Base-by-base conservation (phyloP, 2,888 invertebrate species). In the Imbricaverruca yamaguchii region DNA sequence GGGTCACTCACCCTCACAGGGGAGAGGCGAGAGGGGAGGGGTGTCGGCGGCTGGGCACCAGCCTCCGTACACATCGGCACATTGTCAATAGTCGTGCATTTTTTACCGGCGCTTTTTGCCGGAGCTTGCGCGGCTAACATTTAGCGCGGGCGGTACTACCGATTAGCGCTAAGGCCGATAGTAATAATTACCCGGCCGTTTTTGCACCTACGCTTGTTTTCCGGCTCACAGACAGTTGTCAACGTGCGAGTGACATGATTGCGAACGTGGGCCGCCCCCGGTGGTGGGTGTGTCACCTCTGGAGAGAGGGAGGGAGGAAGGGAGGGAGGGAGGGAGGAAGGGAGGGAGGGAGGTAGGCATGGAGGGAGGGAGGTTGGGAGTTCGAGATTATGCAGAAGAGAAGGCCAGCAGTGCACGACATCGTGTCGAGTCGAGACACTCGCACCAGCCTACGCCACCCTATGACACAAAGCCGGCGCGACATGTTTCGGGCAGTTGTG, bases 61-160 rank as follows among this genome's bases (percentile, higher is more conserved):
- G 18, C 53, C 25, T 3, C 21, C 74, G 23, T 53, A 15, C 12
- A 13, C 21, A 53, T 74, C 74, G 74, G 53, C 74, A 53, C 18
- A 15, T 74, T 18, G 74, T 53, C 74, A 74, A 74, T 74, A 74
- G 13, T 74, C 15, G 18, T 74, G 74, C 74, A 74, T 74, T 74
- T 74, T 74, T 74, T 74, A 74, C 25, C 39, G 15, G 18, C 74
- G n/a, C 74, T 74, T 74, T 74, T 74, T 74, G 74, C 53, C 74
- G 74, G 8, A 11, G 13, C 23, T 53, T 53, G 39, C 13, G 39
- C 12, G 39, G 74, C 74, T 18, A 53, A 13, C 74, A 53, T 53
- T 74, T 74, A 74, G 15, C 7, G 74, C 25, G 53, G 74, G 74
- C 39, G 74, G 74, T 39, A 9, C 74, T 39, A 2, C 15, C 74